phyloP scores from a whole-genome alignment of 2,888 invertebrate genomes.

The Mamestra brassicae region DNA sequence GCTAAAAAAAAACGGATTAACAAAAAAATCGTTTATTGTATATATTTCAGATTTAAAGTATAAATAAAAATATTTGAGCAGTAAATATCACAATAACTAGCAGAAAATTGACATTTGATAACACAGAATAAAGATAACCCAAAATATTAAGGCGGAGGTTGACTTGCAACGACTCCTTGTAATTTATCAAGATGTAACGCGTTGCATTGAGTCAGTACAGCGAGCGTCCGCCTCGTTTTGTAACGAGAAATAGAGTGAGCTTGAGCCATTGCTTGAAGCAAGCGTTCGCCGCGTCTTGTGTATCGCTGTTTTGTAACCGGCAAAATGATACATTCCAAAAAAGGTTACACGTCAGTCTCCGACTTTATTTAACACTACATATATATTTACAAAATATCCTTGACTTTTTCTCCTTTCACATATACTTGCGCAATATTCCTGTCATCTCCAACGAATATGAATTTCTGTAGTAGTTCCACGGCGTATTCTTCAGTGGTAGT shows the following conservation, averaged over 20 bases:
- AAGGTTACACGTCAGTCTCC: too few relatives aligned
- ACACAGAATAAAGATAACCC: background rate
- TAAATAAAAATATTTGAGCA: constrained; percentile 12
- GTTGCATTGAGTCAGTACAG: too few relatives aligned
- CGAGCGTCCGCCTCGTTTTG: too few relatives aligned
- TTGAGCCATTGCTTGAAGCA: too few relatives aligned
- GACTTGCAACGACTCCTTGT: too few relatives aligned
- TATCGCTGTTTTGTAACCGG: too few relatives aligned
- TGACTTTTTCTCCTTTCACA: constrained; percentile 92
- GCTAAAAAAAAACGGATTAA: background rate
- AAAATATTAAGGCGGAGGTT: background rate
- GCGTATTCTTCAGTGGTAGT: constrained; percentile 85
- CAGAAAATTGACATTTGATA: background rate
- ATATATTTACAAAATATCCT: constrained; percentile 59
- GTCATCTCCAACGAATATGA: constrained; percentile 95
- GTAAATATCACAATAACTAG: constrained; percentile 27
- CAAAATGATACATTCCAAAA: too few relatives aligned
- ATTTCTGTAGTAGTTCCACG: constrained; percentile 93
- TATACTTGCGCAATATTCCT: constrained; percentile 95
- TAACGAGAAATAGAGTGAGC: too few relatives aligned
- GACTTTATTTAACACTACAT: background rate
- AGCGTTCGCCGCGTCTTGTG: too few relatives aligned
- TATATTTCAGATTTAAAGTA: background rate
- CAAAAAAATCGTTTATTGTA: background rate
- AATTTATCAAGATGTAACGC: too few relatives aligned